These are phyloP conservation scores for Erebia palarica DNA, from an alignment of 2,888 invertebrate species.

Conservation along the genomic window DNA sequence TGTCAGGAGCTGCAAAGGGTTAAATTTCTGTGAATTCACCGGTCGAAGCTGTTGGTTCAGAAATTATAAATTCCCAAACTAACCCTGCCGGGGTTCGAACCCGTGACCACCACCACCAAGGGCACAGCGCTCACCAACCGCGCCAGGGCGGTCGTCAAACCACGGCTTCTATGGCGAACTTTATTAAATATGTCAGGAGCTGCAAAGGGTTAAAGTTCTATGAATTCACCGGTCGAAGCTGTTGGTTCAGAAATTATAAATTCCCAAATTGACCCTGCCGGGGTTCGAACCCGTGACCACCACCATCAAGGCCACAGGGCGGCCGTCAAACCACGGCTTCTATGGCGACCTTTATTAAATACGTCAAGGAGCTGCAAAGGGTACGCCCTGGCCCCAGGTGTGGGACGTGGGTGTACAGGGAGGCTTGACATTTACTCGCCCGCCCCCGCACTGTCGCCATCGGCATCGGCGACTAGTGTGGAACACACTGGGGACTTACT, in stretches of 20 bases:
- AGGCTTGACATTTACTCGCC: constrained; percentile 58
- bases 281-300: too few species aligned
- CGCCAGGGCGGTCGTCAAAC: too few species aligned
- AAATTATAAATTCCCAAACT: too few species aligned
- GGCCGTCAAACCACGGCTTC: background rate
- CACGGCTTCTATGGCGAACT: constrained; percentile 24
- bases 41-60: too few species aligned
- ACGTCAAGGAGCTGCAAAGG: constrained; percentile 24
- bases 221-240: too few species aligned
- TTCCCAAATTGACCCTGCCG: too few species aligned
- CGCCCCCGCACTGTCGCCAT: constrained; percentile 28
- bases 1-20: constrained; percentile 23
- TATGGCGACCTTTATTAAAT: constrained; percentile 34
- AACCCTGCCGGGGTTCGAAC: too few species aligned
- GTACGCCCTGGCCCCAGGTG: constrained; percentile 6
- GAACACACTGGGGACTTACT: background rate
- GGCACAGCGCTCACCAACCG: too few species aligned
- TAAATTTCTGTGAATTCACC: too few species aligned
- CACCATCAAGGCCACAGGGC: too few species aligned
- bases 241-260: too few species aligned
- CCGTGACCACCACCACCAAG: too few species aligned
- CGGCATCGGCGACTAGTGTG: background rate
- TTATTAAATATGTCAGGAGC: constrained; percentile 33
- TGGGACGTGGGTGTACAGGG: constrained; percentile 28
- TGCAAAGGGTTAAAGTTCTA: background rate